These are phyloP conservation scores for Lerema accius DNA, from an alignment of 1,140 invertebrate species.

Conservation along the genomic window DNA sequence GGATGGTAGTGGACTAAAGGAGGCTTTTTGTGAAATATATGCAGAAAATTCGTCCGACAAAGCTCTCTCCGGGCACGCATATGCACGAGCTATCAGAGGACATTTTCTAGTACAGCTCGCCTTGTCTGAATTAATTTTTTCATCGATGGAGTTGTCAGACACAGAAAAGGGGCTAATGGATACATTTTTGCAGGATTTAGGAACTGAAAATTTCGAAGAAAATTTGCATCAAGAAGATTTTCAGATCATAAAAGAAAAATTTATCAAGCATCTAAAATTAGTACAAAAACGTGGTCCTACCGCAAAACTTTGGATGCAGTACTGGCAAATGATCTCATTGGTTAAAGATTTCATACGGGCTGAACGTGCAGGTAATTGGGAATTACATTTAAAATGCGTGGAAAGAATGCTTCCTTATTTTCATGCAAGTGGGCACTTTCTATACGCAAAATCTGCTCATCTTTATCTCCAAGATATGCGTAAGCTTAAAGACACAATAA, in stretches of 20 bases:
- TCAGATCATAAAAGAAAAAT: conserved; percentile 53
- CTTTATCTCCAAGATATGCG: conserved; percentile 76
- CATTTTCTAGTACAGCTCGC: conserved; percentile 57
- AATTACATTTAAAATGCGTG: conserved; percentile 59
- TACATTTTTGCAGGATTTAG: conserved; percentile 50
- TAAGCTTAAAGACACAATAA: conserved; percentile 45
- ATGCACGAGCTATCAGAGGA: conserved; percentile 64
- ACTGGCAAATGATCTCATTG: conserved; percentile 68
- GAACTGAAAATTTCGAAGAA: conserved; percentile 48
- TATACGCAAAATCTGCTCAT: conserved; percentile 74
- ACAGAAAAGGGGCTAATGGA: too few relatives aligned
- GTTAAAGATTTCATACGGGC: conserved; percentile 65
- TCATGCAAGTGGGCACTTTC: conserved; percentile 72
- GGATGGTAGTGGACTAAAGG: conserved; percentile 60
- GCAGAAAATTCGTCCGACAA: conserved; percentile 63
- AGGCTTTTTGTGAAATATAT: conserved; percentile 50
- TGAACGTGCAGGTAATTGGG: conserved; percentile 61
- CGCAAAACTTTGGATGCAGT: conserved; percentile 72
- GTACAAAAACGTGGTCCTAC: conserved; percentile 60
- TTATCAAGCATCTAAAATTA: too few relatives aligned
- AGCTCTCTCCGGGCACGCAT: conserved; percentile 43
- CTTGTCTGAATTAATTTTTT: conserved; percentile 39
- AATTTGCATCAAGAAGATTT: conserved; percentile 54
- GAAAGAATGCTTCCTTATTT: conserved; percentile 75
- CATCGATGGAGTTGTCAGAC: conserved; percentile 35